Evolutionary conservation across 1,140 invertebrate genomes (phyloP).

Genomic region (Heliconius congener): DNA sequence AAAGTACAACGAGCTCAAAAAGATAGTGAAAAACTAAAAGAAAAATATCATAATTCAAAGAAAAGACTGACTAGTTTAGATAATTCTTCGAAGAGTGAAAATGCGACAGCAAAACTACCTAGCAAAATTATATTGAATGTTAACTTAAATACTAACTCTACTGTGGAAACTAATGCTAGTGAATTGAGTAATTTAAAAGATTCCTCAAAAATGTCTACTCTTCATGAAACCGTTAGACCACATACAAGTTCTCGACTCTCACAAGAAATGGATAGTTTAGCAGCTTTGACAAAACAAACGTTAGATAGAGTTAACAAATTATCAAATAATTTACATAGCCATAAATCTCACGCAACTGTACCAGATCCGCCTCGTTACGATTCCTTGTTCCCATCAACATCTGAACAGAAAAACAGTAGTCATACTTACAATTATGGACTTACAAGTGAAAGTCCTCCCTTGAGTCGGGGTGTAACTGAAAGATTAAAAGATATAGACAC

Average conservation of each 20-base stretch:
- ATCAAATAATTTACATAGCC: slow-evolving; percentile 80
- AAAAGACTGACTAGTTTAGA: slow-evolving; percentile 82
- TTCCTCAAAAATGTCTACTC: slow-evolving; percentile 65
- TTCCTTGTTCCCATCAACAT: slow-evolving; percentile 57
- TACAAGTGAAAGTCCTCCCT: slow-evolving; percentile 54
- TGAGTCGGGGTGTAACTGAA: slow-evolving; percentile 69
- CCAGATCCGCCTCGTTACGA: slow-evolving; percentile 59
- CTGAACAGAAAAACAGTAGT: slow-evolving; percentile 62
- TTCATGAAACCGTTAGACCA: slow-evolving; percentile 72
- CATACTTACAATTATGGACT: slow-evolving; percentile 66
- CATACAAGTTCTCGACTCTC: slow-evolving; percentile 79
- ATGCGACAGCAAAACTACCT: slow-evolving; percentile 58
- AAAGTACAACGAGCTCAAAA: slow-evolving; percentile 76
- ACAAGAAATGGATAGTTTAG: slow-evolving; percentile 84
- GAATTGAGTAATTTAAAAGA: slow-evolving; percentile 54
- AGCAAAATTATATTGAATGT: slow-evolving; percentile 66
- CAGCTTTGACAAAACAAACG: slow-evolving; percentile 85
- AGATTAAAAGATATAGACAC: slow-evolving; percentile 78
- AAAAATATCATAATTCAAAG: slow-evolving; percentile 79
- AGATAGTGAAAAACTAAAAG: slow-evolving; percentile 73
- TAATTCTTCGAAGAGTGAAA: slow-evolving; percentile 71
- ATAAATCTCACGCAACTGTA: slow-evolving; percentile 67
- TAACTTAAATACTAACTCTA: slow-evolving; percentile 52
- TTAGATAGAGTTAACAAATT: slow-evolving; percentile 85
- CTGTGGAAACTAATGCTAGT: slow-evolving; percentile 51